Conservation (phyloP, 2,113 vertebrate genomes). For the Gopherus evgoodei region DNA sequence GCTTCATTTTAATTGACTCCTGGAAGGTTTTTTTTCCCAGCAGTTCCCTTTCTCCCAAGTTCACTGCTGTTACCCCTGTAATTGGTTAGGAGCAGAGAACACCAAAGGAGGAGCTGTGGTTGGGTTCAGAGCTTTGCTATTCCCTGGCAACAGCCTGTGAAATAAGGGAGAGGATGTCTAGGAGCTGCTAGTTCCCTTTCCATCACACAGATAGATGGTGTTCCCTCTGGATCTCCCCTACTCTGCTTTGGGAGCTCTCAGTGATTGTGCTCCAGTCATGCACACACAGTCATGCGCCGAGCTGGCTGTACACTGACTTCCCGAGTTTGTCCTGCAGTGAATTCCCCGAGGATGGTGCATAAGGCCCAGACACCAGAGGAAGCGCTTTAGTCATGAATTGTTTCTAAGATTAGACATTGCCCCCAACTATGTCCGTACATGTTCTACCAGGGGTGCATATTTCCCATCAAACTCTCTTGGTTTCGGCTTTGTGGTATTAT, state of each 20-base stretch:
- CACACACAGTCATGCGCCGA: not conserved
- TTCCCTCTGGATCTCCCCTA: not conserved
- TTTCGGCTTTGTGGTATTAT: not conserved
- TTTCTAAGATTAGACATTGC: not conserved
- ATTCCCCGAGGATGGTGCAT: not conserved
- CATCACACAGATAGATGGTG: not conserved
- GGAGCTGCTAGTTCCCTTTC: not conserved
- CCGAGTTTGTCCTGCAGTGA: not conserved
- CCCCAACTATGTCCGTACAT: not conserved
- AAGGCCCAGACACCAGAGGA: not conserved
- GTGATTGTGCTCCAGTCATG: not conserved
- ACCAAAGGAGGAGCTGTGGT: slow-evolving; percentile 3
- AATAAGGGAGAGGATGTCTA: not conserved
- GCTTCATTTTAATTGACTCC: not conserved
- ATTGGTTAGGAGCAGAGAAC: slow-evolving; percentile 32
- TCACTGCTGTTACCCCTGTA: slow-evolving; percentile 37
- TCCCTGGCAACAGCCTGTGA: not conserved
- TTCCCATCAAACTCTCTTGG: not conserved
- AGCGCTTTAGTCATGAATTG: not conserved
- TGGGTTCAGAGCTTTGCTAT: not conserved
- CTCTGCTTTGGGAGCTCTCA: not conserved
- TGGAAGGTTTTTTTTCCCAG: not conserved
- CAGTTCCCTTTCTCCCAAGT: not conserved
- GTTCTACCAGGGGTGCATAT: not conserved
- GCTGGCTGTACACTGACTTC: not conserved